phyloP scores from a whole-genome alignment of 2,797 vertebrate genomes.

The Muscicapa comitata region DNA sequence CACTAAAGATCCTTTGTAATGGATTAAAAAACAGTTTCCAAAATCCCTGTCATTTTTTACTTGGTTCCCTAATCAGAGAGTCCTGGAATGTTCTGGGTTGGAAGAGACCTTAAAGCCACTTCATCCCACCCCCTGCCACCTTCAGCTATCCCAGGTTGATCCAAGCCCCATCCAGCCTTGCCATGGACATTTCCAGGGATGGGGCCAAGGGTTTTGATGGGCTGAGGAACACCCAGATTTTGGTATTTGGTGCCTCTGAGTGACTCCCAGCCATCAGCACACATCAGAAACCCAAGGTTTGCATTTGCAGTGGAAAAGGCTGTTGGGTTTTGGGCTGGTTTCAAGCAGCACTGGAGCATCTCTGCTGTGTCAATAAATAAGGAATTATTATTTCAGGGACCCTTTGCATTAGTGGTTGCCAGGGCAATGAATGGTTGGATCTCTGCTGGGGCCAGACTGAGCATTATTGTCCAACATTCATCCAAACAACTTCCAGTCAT shows the following conservation, averaged over 20 bases:
- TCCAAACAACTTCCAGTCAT: background rate
- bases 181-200: background rate
- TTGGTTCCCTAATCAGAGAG: background rate
- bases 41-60: background rate
- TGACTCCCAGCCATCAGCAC: background rate
- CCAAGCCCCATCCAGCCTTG: background rate
- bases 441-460: conserved; percentile 54
- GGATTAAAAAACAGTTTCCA: background rate
- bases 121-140: background rate
- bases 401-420: conserved; percentile 73
- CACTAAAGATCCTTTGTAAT: background rate
- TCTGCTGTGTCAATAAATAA: conserved; percentile 68
- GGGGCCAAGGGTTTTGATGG: background rate
- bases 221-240: background rate
- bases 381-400: conserved; percentile 75
- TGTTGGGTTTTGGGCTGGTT: background rate
- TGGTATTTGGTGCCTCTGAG: background rate
- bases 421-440: conserved; percentile 66
- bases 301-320: background rate
- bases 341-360: conserved; percentile 60
- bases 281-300: background rate
- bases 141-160: background rate
- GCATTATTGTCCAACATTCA: background rate
- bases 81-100: background rate
- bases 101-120: background rate